Evolutionary conservation across 2,888 invertebrate genomes (phyloP).

Genomic region (Ametastegia equiseti): DNA sequence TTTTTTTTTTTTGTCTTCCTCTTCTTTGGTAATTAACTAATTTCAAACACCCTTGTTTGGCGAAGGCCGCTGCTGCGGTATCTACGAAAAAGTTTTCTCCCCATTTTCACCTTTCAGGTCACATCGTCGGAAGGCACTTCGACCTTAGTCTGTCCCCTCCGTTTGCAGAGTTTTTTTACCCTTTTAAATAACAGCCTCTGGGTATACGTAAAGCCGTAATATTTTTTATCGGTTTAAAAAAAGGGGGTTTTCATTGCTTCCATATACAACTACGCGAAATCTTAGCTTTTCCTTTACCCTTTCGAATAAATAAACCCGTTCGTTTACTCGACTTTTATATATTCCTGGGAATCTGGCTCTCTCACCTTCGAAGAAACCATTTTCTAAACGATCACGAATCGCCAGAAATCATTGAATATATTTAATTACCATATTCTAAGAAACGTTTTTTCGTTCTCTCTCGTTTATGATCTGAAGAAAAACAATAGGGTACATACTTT

Average conservation of each 20-base stretch:
- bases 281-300: background rate
- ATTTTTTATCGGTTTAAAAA: background rate
- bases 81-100: background rate
- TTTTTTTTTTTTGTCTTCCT: background rate
- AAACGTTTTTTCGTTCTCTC: no score
- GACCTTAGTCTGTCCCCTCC: background rate
- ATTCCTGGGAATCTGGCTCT: background rate
- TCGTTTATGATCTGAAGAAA: no score
- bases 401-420: background rate
- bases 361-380: background rate
- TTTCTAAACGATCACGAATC: background rate
- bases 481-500: no score
- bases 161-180: conserved; percentile 15
- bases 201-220: background rate
- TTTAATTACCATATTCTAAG: no score
- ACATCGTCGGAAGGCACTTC: background rate
- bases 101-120: background rate
- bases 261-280: background rate
- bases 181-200: background rate
- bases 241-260: background rate
- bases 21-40: background rate
- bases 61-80: background rate
- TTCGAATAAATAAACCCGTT: background rate
- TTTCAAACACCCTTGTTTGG: background rate
- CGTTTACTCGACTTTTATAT: background rate